phyloP scores from a whole-genome alignment of 2,888 invertebrate genomes.

The Auanema freiburgensis region DNA sequence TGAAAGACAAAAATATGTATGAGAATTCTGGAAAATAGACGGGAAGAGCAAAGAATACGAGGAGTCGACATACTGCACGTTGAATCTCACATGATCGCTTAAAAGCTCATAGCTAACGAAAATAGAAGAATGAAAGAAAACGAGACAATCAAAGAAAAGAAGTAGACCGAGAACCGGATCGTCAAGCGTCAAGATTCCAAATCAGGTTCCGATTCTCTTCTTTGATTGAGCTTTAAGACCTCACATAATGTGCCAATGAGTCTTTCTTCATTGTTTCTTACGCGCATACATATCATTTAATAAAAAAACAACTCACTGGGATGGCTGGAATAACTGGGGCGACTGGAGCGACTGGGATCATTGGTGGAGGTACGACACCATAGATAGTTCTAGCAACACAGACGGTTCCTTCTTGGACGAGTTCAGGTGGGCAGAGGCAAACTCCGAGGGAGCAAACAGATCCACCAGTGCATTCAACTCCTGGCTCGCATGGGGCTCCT shows the following conservation, averaged over 20 bases:
- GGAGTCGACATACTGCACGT: no score
- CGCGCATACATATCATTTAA: neutral
- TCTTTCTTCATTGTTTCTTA: neutral
- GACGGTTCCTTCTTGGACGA: slow-evolving; percentile 63
- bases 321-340: slow-evolving; percentile 31
- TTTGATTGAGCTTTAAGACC: slow-evolving; percentile 2
- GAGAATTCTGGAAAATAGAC: no score
- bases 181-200: no score
- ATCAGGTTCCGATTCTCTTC: neutral
- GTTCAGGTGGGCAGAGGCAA: slow-evolving; percentile 63
- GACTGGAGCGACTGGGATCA: slow-evolving; percentile 38
- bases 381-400: slow-evolving; percentile 62
- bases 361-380: slow-evolving; percentile 56
- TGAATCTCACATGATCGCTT: neutral
- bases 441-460: slow-evolving; percentile 63
- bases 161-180: no score
- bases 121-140: slow-evolving; percentile 15
- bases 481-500: slow-evolving; percentile 57
- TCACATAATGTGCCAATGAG: neutral
- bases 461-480: slow-evolving; percentile 64
- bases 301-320: slow-evolving; percentile 19
- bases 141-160: no score
- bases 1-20: no score
- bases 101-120: neutral
- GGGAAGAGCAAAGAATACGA: no score